phyloP scores from a whole-genome alignment of 2,113 vertebrate species.

The Ctenodactylus gundi region DNA sequence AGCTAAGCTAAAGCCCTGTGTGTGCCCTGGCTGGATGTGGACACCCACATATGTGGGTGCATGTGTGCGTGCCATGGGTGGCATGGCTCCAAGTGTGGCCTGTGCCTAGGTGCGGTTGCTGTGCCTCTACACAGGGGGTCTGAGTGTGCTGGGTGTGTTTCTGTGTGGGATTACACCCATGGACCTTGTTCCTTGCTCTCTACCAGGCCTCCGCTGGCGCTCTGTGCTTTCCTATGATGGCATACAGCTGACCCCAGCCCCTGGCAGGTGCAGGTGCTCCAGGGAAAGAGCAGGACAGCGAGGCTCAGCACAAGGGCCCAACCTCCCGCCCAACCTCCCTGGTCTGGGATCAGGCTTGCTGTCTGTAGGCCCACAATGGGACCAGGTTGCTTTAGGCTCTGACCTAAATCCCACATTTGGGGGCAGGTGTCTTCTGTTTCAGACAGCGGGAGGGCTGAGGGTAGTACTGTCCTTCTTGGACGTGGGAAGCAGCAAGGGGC shows the following conservation, averaged over 20 bases:
- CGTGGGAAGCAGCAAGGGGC: neutral
- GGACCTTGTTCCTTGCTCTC: neutral
- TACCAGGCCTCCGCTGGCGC: neutral
- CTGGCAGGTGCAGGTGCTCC: neutral
- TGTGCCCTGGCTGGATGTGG: neutral
- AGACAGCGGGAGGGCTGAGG: neutral
- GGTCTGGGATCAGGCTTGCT: neutral
- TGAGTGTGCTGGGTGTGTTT: neutral
- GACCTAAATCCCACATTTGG: neutral
- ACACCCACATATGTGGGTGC: neutral
- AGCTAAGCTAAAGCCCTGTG: neutral
- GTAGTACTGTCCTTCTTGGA: neutral
- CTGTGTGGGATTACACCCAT: fast-evolving
- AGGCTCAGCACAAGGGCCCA: neutral
- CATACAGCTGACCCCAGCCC: neutral
- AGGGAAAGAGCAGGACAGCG: neutral
- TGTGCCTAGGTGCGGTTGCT: neutral
- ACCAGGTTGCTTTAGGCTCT: neutral
- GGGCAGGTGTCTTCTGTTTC: neutral
- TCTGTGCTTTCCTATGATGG: neutral
- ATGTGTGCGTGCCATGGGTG: neutral
- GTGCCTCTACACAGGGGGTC: too few species aligned
- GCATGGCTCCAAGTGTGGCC: neutral
- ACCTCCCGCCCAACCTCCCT: too few species aligned
- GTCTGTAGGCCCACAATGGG: neutral